Evolutionary conservation across 1,140 invertebrate genomes (phyloP).

Genomic region (Procambarus clarkii): DNA sequence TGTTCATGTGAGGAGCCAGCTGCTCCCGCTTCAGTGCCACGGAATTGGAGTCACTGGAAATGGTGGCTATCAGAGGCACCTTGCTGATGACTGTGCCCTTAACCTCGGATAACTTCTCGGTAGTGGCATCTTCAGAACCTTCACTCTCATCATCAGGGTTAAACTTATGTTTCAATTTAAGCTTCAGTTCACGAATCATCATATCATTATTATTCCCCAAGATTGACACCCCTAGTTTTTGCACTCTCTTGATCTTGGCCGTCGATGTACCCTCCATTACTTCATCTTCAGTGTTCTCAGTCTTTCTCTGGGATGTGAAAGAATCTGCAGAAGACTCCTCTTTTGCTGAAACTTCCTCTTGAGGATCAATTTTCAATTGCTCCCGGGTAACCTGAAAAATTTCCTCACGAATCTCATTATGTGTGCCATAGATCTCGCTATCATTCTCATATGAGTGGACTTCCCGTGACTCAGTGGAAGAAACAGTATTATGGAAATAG

Average conservation of each 20-base stretch:
- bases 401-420: slow-evolving; percentile 45
- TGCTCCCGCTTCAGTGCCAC: slow-evolving; percentile 70
- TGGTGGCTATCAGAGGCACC: slow-evolving; percentile 35
- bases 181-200: slow-evolving; percentile 74
- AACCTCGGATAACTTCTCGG: background rate
- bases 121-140: background rate
- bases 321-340: background rate
- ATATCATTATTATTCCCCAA: slow-evolving; percentile 72
- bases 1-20: slow-evolving; percentile 72
- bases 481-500: slow-evolving; percentile 53
- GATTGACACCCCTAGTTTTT: slow-evolving; percentile 69
- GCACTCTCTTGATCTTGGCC: slow-evolving; percentile 68
- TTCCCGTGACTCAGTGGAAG: slow-evolving; percentile 59
- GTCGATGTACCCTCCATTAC: background rate
- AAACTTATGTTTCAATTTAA: slow-evolving; percentile 73
- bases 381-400: slow-evolving; percentile 38
- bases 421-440: slow-evolving; percentile 62
- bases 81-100: background rate
- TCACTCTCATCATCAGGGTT: slow-evolving; percentile 41
- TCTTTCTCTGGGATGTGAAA: too few species aligned
- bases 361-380: background rate
- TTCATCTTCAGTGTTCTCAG: background rate
- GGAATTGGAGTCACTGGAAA: slow-evolving; percentile 47
- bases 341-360: slow-evolving; percentile 1
- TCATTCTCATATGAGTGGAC: slow-evolving; percentile 64